A percentile compares a stretch with the other conserved stretches of the same genome.
These are phyloP conservation scores for Halichoerus grypus DNA, from an alignment of 2,113 vertebrate genomes.

Conservation along the genomic window DNA sequence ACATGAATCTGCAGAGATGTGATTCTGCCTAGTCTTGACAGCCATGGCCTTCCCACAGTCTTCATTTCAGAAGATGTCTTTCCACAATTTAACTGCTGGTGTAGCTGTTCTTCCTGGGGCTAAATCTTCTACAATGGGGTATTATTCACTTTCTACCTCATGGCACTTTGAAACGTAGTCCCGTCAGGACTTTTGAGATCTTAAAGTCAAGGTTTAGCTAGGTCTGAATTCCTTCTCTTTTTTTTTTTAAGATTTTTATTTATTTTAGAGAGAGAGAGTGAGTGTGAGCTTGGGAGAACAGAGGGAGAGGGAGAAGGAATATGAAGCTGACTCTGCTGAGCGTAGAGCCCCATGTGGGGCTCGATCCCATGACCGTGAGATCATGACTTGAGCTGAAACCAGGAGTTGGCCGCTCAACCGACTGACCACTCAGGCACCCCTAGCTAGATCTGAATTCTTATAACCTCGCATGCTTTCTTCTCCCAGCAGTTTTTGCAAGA, in stretches of 20 bases:
- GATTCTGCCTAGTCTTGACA: neutral
- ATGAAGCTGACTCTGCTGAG: neutral
- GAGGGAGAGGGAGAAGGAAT: neutral
- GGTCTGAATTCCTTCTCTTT: neutral
- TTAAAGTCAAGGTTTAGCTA: neutral
- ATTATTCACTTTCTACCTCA: neutral
- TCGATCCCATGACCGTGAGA: neutral
- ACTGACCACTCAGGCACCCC: neutral
- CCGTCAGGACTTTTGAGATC: neutral
- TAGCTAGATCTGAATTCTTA: neutral
- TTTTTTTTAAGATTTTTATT: neutral
- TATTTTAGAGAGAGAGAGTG: neutral
- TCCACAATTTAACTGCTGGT: conserved; percentile 19
- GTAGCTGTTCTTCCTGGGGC: neutral
- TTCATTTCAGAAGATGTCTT: neutral
- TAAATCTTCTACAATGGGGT: neutral
- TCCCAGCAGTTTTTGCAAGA: neutral
- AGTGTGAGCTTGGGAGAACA: neutral
- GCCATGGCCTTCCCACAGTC: neutral
- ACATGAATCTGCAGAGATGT: neutral
- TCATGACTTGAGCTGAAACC: neutral
- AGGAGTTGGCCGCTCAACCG: neutral
- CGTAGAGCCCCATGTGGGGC: neutral
- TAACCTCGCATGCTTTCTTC: neutral
- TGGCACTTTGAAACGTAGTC: neutral